Conservation (phyloP, 1,140 invertebrate genomes). For the Drosophila seguyi region DNA sequence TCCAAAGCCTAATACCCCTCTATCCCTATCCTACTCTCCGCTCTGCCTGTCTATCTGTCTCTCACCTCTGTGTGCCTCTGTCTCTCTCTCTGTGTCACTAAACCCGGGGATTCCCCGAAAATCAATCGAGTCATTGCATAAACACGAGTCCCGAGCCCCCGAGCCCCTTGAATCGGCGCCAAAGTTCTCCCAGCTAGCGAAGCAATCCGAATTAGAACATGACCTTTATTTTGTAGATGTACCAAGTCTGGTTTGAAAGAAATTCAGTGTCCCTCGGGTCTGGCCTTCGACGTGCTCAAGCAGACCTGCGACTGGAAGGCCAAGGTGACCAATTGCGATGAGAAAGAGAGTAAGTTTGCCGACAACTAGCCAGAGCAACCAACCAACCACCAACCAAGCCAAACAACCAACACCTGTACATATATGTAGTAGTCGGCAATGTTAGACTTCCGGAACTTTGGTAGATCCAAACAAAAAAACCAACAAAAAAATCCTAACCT, state of each 20-base stretch:
- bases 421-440: slow-evolving; percentile 43
- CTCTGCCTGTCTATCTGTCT: slow-evolving; percentile 57
- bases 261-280: slow-evolving; percentile 96
- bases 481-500: slow-evolving; percentile 1
- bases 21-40: slow-evolving; percentile 41
- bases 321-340: slow-evolving; percentile 98
- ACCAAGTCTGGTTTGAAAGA: slow-evolving; percentile 96
- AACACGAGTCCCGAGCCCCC: slow-evolving; percentile 25
- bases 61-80: slow-evolving; percentile 44
- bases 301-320: slow-evolving; percentile 99
- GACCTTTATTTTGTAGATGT: slow-evolving; percentile 89
- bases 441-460: slow-evolving; percentile 73
- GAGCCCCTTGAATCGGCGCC: slow-evolving; percentile 33
- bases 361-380: slow-evolving; percentile 38
- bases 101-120: slow-evolving; percentile 39
- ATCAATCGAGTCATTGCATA: slow-evolving; percentile 69
- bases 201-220: slow-evolving; percentile 53
- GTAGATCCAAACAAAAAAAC: slow-evolving; percentile 36
- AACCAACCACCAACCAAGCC: slow-evolving; percentile 31
- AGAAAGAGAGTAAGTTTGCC: slow-evolving; percentile 96
- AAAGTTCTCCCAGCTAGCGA: slow-evolving; percentile 74
- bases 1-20: slow-evolving; percentile 33
- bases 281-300: slow-evolving; percentile 98
- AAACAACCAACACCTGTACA: slow-evolving; percentile 50
- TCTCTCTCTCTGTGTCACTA: slow-evolving; percentile 58